Base-by-base conservation (phyloP, 2,888 invertebrate genomes). In the Lepidonotus clava region DNA sequence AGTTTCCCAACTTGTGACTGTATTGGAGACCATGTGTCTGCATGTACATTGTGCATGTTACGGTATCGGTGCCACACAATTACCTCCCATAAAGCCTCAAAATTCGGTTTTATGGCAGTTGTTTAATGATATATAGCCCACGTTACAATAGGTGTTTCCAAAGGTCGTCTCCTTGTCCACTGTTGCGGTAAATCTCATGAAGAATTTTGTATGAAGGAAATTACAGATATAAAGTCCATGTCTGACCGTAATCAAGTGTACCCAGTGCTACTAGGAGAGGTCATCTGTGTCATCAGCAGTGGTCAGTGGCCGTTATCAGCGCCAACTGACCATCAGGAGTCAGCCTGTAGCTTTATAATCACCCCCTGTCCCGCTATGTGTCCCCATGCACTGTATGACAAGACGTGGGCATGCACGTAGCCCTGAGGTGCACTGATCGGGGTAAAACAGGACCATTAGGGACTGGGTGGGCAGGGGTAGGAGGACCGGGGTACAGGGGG, bases 101-200 rank as follows among this genome's bases (percentile, higher is more conserved):
- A 4, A 61, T 24, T 24, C 61, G 1, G 61, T 4, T 61, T 61
- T 61, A 61, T 61, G 11, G 61, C 61, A n/a, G n/a, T n/a, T n/a
- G n/a, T 4, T 32, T 61, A 28, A 61, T 61, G 28, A 61, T 61
- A 61, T n/a, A n/a, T n/a, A n/a, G n/a, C 28, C 61, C 24, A 28
- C 61, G 4, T 61, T 11, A 61, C 28, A 28, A 61, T 61, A 32
- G 18, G 24, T 32, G n/a, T 28, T 24, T 61, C 53, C 61, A 61
- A 32, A 61, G 28, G 28, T 24, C 1, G 21, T 61, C 61, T 61
- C 21, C 28, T 28, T 24, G 24, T 11, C 28, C 61, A 61, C 1
- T 32, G n/a, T 61, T 61, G 61, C 61, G 61, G 61, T 61, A 61
- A 61, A 61, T 61, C 61, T 61, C 61, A 61, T 61, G 28, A 61